Evolutionary conservation across 2,797 vertebrate species (phyloP).

Genomic region (Huso huso): DNA sequence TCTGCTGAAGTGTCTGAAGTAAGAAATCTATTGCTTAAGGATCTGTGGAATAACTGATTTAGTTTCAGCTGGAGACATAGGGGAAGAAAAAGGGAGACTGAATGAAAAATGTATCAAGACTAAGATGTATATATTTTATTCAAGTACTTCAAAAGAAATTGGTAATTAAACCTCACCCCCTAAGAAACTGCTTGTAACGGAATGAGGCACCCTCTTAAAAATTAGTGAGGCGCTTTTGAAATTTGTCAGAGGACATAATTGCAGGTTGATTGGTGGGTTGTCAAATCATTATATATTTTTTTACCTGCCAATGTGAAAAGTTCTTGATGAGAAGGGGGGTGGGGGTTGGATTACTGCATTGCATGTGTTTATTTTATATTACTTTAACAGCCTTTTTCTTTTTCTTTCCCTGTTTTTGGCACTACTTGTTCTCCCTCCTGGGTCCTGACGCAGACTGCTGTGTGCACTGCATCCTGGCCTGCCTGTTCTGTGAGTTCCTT

Average conservation of each 20-base stretch:
- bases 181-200: no score
- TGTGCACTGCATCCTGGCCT: slow-evolving; percentile 95
- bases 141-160: no score
- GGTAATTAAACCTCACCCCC: no score
- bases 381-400: neutral
- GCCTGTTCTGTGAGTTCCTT: slow-evolving; percentile 96
- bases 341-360: neutral
- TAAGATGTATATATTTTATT: no score
- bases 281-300: neutral
- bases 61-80: no score
- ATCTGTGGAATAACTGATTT: no score
- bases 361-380: neutral
- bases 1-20: no score
- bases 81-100: no score
- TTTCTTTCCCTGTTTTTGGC: neutral
- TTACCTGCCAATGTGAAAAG: neutral
- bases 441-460: slow-evolving; percentile 75
- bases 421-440: neutral
- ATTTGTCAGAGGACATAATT: neutral
- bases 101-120: no score
- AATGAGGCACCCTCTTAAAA: no score
- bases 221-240: neutral
- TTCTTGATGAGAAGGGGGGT: neutral
- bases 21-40: no score
- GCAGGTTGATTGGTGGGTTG: neutral